Percentiles rank a stretch among this genome's conserved stretches.
Conservation (phyloP, 2,113 vertebrate species). For the Sitta europaea region DNA sequence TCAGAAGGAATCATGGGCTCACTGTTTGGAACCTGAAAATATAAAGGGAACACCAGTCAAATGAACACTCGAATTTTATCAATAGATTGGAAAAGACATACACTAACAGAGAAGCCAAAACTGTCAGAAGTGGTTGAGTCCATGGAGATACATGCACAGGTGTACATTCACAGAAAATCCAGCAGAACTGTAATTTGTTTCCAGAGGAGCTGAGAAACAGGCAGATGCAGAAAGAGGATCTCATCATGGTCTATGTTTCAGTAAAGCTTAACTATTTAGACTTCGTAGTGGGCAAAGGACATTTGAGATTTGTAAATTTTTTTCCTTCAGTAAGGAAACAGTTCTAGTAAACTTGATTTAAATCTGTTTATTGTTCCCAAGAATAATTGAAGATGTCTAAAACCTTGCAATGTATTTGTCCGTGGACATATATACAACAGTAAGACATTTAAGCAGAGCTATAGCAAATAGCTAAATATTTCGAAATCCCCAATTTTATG, state of each 20-base stretch:
- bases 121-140: background rate
- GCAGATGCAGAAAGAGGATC: background rate
- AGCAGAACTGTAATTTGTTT: background rate
- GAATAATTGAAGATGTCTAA: background rate
- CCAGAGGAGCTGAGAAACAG: background rate
- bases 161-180: background rate
- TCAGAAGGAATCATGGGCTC: background rate
- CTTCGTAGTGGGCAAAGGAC: background rate
- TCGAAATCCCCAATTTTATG: background rate
- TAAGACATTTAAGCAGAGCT: background rate
- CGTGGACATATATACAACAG: background rate
- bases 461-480: background rate
- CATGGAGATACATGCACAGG: background rate
- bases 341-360: background rate
- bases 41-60: background rate
- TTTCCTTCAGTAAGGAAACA: background rate
- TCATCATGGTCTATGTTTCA: background rate
- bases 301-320: background rate
- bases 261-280: background rate
- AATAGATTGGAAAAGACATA: background rate
- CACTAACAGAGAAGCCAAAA: background rate
- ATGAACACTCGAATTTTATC: background rate
- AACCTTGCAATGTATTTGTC: background rate
- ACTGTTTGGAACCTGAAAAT: background rate
- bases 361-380: background rate